Conservation (phyloP, 2,797 vertebrate genomes). For the Gymnocypris eckloni region DNA sequence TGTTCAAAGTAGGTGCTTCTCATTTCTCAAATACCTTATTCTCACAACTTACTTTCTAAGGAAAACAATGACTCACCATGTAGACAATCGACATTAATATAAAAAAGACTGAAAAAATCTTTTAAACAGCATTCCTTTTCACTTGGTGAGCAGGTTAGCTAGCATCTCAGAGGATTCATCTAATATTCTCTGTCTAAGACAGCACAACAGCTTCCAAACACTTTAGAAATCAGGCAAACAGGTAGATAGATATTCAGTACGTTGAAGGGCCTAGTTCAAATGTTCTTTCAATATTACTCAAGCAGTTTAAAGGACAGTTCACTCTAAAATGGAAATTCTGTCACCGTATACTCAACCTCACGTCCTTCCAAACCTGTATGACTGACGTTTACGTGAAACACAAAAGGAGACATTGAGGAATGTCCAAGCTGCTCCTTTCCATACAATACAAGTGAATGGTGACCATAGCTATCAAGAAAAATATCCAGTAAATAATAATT, state of each 20-base stretch:
- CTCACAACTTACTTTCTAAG: constrained; percentile 14
- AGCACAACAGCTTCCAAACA: constrained; percentile 46
- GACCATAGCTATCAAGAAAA: background rate
- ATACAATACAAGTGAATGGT: background rate
- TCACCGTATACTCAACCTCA: background rate
- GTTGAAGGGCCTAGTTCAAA: background rate
- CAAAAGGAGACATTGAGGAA: background rate
- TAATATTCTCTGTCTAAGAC: constrained; percentile 55
- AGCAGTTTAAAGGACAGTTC: background rate
- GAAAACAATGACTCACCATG: constrained; percentile 48
- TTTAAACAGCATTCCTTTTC: constrained; percentile 45
- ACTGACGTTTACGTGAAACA: background rate
- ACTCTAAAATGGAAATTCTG: background rate
- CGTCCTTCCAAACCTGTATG: background rate
- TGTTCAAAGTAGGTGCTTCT: constrained; percentile 56
- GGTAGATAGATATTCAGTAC: constrained; percentile 21
- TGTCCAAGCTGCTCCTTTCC: background rate
- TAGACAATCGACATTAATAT: constrained; percentile 39
- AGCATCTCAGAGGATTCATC: constrained; percentile 39
- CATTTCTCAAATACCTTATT: constrained; percentile 40
- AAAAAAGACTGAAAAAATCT: constrained; percentile 24
- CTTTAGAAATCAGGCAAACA: constrained; percentile 37
- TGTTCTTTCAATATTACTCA: constrained; percentile 9
- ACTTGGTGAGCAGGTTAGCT: constrained; percentile 57
- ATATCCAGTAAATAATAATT: background rate